Base-by-base conservation (phyloP, 1,140 invertebrate species). In the Heliconius hermathena region DNA sequence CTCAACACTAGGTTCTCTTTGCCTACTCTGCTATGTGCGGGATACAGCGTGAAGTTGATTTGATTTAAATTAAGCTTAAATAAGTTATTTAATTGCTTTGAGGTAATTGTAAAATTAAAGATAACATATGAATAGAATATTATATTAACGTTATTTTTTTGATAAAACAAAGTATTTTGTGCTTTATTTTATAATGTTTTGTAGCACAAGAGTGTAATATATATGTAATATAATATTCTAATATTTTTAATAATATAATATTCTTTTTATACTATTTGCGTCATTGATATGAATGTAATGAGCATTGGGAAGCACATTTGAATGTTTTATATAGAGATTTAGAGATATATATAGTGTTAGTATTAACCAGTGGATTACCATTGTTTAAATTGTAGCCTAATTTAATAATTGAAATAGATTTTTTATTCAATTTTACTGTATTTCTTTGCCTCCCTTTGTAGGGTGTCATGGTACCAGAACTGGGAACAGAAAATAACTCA, bases 41-140 rank as follows among this genome's bases (percentile, higher is more conserved):
- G 33, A 33, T 33, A 33, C 33, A 33, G 33, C 33, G 33, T 33
- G 33, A 33, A 5, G 33, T 33, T 6, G 29, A 5, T 33, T 33
- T 33, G 33, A 36, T 36, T 36, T 36, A 6, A 36, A 36, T 36
- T 1, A 36, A 66, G 60, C 60, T 9, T 60, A 22, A 60, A 22
- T 26, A 11, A 60, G n/a, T 60, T 29, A 66, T n/a, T n/a, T 66
- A 66, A 66, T 66, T 66, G 26, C 9, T 3, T 66, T 66, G 26
- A 29, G 29, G 16, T 66, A 66, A 66, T 66, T 66, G 26, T n/a
- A 66, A 66, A 66, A 66, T 29, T 66, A 29, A 66, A 29, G 60
- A 66, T 66, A 66, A 66, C 26, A 66, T 66, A 29, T 29, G 60
- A 66, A 66, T 66, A 66, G 26, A 33, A 36, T 36, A 66, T 29